Percentiles rank a stretch among this genome's conserved stretches.
Conservation (phyloP, 2,797 vertebrate species). For the Cercopithecus mitis region DNA sequence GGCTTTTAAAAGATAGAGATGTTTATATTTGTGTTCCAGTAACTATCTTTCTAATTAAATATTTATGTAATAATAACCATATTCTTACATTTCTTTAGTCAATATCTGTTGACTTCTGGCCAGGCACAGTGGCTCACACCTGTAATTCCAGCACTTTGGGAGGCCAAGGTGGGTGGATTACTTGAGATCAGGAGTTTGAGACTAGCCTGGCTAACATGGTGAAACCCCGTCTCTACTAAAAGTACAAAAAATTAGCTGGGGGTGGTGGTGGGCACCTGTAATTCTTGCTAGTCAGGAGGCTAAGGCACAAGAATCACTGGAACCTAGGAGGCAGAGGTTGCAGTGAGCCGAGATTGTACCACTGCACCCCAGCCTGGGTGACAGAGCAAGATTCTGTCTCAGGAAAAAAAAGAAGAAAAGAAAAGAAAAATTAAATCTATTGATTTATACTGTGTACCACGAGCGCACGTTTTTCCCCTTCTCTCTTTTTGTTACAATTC, state of each 20-base stretch:
- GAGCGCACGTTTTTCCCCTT: not conserved
- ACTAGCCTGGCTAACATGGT: not conserved
- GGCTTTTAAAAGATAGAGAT: not conserved
- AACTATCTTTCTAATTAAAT: slow-evolving; percentile 13
- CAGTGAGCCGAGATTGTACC: rapidly evolving
- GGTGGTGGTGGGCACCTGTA: not conserved
- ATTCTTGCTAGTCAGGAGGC: not conserved
- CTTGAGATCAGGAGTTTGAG: not conserved
- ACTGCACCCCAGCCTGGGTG: not conserved
- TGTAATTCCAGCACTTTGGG: not conserved
- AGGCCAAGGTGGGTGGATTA: not conserved
- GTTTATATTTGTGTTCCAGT: not conserved
- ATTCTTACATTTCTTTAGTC: not conserved
- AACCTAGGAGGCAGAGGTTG: not conserved
- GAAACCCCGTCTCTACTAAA: not conserved
- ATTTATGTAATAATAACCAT: not conserved
- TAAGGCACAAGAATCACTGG: not conserved
- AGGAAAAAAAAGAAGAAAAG: not conserved
- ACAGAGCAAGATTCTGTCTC: not conserved
- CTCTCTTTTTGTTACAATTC: no score
- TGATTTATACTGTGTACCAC: not conserved
- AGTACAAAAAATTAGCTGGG: not conserved
- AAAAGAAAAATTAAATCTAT: not conserved
- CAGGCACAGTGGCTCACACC: not conserved
- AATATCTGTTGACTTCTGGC: not conserved